phyloP scores from a whole-genome alignment of 2,113 vertebrate genomes.

The Cepphus grylle region DNA sequence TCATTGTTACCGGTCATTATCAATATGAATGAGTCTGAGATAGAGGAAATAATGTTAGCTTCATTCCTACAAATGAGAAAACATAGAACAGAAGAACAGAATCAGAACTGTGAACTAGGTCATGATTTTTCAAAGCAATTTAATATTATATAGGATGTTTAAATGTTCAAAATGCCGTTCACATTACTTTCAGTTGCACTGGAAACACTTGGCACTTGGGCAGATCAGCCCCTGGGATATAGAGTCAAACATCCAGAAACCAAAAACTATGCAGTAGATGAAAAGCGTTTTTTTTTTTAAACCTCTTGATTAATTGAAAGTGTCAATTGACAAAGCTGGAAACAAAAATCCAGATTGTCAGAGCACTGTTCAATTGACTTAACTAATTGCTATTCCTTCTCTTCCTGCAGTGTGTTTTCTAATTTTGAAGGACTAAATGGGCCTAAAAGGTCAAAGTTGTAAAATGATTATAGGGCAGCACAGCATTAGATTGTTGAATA shows the following conservation, averaged over 20 bases:
- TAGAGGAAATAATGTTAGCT: background rate
- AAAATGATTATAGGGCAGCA: background rate
- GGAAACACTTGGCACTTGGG: background rate
- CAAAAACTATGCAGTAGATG: background rate
- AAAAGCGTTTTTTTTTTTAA: background rate
- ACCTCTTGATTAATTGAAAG: background rate
- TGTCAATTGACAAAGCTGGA: background rate
- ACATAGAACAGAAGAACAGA: fast-evolving
- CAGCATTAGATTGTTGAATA: background rate
- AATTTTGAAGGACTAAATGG: background rate
- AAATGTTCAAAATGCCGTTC: background rate
- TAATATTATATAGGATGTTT: background rate
- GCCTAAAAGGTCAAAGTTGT: background rate
- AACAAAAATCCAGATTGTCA: background rate
- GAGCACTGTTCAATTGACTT: background rate
- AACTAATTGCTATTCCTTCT: background rate
- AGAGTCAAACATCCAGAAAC: background rate
- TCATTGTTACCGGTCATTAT: background rate
- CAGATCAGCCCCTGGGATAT: background rate
- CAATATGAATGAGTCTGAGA: background rate
- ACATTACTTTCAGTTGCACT: background rate
- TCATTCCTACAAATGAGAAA: background rate
- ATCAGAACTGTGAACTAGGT: background rate
- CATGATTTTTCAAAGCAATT: background rate
- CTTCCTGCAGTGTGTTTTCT: background rate